Evolutionary conservation across 2,888 invertebrate genomes (phyloP).

Genomic region (Anoncus sp.): DNA sequence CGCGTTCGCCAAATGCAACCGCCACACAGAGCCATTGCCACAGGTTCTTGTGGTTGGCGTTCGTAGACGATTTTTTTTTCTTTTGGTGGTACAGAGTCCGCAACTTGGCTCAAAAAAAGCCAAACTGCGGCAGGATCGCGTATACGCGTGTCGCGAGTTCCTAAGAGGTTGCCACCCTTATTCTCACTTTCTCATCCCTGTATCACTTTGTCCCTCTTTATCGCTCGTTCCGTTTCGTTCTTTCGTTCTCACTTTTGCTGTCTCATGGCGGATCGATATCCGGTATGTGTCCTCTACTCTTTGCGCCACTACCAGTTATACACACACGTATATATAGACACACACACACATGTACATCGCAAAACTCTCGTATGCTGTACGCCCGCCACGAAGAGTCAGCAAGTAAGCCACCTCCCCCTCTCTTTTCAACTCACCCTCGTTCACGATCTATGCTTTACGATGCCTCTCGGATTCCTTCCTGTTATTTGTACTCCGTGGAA

Average conservation of each 20-base stretch:
- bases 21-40: constrained; percentile 39
- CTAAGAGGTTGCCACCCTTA: constrained; percentile 33
- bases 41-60: constrained; percentile 28
- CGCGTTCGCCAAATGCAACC: constrained; percentile 34
- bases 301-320: constrained; percentile 17
- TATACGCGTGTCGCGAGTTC: constrained; percentile 49
- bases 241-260: constrained; percentile 49
- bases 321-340: not conserved
- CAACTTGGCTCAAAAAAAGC: constrained; percentile 50
- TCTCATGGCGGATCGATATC: constrained; percentile 58
- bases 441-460: constrained; percentile 54
- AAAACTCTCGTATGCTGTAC: constrained; percentile 15
- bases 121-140: constrained; percentile 43
- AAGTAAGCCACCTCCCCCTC: constrained; percentile 51
- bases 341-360: constrained; percentile 9
- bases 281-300: constrained; percentile 54
- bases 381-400: constrained; percentile 32
- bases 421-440: constrained; percentile 51
- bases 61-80: constrained; percentile 29
- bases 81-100: constrained; percentile 12
- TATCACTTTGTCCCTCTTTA: constrained; percentile 46
- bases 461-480: constrained; percentile 60
- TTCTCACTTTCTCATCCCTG: constrained; percentile 40
- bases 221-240: constrained; percentile 38
- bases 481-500: constrained; percentile 61